phyloP scores from a whole-genome alignment of 23 tunicate species.

The Phallusia fumigata region DNA sequence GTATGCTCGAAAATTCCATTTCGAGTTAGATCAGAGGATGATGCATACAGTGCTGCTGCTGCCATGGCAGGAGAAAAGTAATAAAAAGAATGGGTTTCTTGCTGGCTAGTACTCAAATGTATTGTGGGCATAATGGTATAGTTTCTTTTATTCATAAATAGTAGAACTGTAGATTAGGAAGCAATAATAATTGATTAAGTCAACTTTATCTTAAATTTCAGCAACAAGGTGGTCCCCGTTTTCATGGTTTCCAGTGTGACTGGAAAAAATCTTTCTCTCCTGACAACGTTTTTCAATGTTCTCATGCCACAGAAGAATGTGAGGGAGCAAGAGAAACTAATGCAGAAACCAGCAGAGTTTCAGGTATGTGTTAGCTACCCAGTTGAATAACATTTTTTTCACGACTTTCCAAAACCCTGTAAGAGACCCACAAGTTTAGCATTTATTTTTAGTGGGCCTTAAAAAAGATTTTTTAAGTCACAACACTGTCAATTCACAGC shows the following conservation, averaged over 20 bases:
- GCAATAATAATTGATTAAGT: too few species aligned
- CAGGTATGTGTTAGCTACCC: slow-evolving; percentile 37
- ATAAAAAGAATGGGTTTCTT: too few species aligned
- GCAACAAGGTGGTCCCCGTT: slow-evolving; percentile 73
- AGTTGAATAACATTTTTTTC: too few species aligned
- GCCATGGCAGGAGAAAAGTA: slow-evolving; percentile 73
- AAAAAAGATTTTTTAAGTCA: too few species aligned
- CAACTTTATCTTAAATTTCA: background rate
- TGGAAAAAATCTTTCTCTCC: slow-evolving; percentile 72
- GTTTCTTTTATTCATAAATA: too few species aligned
- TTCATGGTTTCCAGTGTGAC: slow-evolving; percentile 86
- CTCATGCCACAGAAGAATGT: slow-evolving; percentile 80
- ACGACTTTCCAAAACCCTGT: too few species aligned
- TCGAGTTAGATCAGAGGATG: slow-evolving; percentile 83
- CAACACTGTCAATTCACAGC: too few species aligned
- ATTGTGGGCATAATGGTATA: too few species aligned
- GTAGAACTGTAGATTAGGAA: too few species aligned
- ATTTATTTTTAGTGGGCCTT: too few species aligned
- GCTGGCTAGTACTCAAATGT: too few species aligned
- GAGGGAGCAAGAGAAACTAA: slow-evolving; percentile 81
- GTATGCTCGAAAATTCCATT: slow-evolving; percentile 89
- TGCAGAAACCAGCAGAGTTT: slow-evolving; percentile 86
- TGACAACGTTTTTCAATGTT: slow-evolving; percentile 87
- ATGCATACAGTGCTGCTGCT: slow-evolving; percentile 79
- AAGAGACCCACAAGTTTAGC: too few species aligned